Conservation (phyloP, 23 tunicate species). For the Aplidium turbinatum region DNA sequence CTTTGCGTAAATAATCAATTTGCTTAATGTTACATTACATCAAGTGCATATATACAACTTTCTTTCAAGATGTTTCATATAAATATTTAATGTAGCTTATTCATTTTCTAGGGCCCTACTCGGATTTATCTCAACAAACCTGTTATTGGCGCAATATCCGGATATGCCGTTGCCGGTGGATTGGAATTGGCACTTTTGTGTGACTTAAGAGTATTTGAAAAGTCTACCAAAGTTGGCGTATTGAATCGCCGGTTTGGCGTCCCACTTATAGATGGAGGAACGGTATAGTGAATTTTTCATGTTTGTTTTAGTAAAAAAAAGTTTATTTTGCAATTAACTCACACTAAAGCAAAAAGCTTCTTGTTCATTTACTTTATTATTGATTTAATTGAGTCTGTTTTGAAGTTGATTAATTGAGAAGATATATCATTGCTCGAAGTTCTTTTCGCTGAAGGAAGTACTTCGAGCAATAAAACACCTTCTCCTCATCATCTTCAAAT, state of each 20-base stretch:
- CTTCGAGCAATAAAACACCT: too few species aligned
- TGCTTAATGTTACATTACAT: too few species aligned
- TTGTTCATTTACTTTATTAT: too few species aligned
- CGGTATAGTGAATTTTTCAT: slow-evolving; percentile 35
- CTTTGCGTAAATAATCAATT: not conserved
- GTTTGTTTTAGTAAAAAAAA: too few species aligned
- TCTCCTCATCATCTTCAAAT: too few species aligned
- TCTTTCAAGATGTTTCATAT: not conserved
- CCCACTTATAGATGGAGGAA: slow-evolving; percentile 81
- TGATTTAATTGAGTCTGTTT: not conserved
- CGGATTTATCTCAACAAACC: slow-evolving; percentile 56
- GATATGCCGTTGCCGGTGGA: slow-evolving; percentile 70
- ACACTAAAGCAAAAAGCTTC: too few species aligned
- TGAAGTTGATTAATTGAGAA: not conserved
- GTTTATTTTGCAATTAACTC: too few species aligned
- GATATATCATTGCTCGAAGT: not conserved
- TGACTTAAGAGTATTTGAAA: slow-evolving; percentile 66
- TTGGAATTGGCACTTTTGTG: slow-evolving; percentile 69
- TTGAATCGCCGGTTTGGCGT: slow-evolving; percentile 54
- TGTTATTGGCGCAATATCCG: slow-evolving; percentile 76
- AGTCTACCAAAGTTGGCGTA: slow-evolving; percentile 53
- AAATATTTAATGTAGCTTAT: not conserved
- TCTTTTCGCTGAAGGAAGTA: too few species aligned
- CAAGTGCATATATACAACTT: not conserved
- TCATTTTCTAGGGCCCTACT: slow-evolving; percentile 59